Conservation (phyloP, 23 tunicate genomes). For the Trididemnum miniatum region DNA sequence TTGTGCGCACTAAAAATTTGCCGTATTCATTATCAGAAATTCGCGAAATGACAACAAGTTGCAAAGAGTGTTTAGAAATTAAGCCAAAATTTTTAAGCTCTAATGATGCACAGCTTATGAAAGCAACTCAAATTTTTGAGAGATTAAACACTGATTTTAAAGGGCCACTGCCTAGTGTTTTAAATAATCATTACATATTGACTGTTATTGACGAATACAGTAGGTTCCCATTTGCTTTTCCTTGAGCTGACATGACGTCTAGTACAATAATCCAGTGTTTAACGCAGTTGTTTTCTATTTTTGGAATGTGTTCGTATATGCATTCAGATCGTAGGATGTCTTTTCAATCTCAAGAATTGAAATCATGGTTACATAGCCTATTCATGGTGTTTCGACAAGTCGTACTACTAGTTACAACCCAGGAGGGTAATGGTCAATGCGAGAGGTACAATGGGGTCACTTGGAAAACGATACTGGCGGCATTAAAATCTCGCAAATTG, state of each 20-base stretch:
- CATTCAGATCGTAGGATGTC: not conserved
- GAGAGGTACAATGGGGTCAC: conserved; percentile 29
- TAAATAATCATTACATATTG: no score
- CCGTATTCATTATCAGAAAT: conserved; percentile 24
- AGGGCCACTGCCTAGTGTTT: no score
- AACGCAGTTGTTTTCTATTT: not conserved
- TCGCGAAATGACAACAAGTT: not conserved
- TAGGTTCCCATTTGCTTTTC: not conserved
- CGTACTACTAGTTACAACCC: conserved; percentile 20
- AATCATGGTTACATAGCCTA: not conserved
- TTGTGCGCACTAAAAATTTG: conserved; percentile 16
- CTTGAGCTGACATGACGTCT: not conserved
- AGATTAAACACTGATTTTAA: not conserved
- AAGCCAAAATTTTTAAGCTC: not conserved
- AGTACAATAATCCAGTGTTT: not conserved
- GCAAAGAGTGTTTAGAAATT: conserved; percentile 14
- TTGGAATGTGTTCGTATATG: not conserved
- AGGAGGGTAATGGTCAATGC: conserved; percentile 28
- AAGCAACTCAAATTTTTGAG: not conserved
- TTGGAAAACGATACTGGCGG: conserved; percentile 1
- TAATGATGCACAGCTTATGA: not conserved
- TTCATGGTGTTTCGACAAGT: conserved; percentile 20
- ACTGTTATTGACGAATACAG: no score
- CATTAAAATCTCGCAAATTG: conserved; percentile 9
- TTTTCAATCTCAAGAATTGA: not conserved